Base-by-base conservation (phyloP, 2,113 vertebrate species). In the Mesembrinibis cayennensis region DNA sequence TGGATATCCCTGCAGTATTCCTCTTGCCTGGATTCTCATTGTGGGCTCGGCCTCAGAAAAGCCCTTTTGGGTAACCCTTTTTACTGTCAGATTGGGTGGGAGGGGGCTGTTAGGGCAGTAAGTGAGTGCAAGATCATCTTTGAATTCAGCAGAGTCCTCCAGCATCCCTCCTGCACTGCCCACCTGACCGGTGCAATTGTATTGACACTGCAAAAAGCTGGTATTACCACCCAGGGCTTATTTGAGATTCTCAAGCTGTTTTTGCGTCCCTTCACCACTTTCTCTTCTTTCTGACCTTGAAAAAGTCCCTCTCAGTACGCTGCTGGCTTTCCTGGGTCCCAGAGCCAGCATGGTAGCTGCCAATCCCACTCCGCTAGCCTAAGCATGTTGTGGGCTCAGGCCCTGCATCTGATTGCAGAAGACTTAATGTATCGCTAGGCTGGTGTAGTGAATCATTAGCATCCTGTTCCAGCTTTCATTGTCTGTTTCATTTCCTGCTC, bases 361-460 rank as follows among this genome's bases (percentile, higher is more conserved):
- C 81, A 52, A 44, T 52, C 91, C 94, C 94, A 45, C 84, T 83
- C 82, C 6, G 25, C 90, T 78, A 94, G 84, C 92, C 95, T 92
- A 82, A 90, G 96, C 45, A 7, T 91, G 91, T 89, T 34, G 62
- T 72, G 89, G 82, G 85, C 91, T 93, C 59, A 0, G 40, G 85
- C 93, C 92, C 66, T 3, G 34, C 32, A 9, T 89, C 92, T 89
- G 72, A 92, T 89, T 89, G 94, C 87, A 87, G 96, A 94, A 90
- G 92, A 67, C 82, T 97, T 97, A 97, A 95, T 97, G 94, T 83
- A 96, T 94, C 17, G 30, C 82, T 89, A 78, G 84, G 80, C 91
- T 94, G 95, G 90, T 69, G 77, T 82, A 96, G 97, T 97, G 97
- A 98, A 97, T 98, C 97, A 97, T 97, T 89, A 96, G 88, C 96